Percentiles rank a stretch among this genome's conserved stretches.
phyloP scores from a whole-genome alignment of 2,113 vertebrate species.

The Athene cunicularia region DNA sequence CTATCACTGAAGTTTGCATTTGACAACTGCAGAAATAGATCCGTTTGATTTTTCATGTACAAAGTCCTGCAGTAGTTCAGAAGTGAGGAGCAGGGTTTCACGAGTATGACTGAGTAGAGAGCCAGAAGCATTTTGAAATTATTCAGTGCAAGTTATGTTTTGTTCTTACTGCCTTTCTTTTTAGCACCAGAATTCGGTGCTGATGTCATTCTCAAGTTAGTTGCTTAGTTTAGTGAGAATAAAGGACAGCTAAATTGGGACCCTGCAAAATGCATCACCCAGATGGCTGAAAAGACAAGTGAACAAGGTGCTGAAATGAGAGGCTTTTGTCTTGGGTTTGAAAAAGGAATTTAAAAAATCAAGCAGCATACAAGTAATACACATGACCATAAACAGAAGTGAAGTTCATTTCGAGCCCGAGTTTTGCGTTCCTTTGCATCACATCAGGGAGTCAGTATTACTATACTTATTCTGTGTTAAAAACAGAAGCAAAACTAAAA shows the following conservation, averaged over 20 bases:
- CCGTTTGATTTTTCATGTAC: neutral
- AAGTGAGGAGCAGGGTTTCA: neutral
- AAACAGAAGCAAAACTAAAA: neutral
- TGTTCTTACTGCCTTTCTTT: slow-evolving; percentile 37
- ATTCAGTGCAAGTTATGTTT: neutral
- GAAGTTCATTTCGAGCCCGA: neutral
- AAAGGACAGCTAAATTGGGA: slow-evolving; percentile 51
- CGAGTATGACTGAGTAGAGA: neutral
- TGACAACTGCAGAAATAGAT: neutral
- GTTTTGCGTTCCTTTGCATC: neutral
- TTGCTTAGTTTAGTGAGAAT: slow-evolving; percentile 29
- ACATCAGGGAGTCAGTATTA: neutral
- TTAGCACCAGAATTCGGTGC: neutral
- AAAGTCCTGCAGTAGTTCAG: neutral
- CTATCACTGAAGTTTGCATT: neutral
- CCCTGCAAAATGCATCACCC: slow-evolving; percentile 25
- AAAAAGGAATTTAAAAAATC: neutral
- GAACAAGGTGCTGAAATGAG: slow-evolving; percentile 36
- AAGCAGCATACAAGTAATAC: neutral
- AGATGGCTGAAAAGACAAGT: slow-evolving; percentile 34
- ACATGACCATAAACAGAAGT: neutral
- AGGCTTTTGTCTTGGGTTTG: slow-evolving; percentile 32
- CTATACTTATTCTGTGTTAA: neutral
- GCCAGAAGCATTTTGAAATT: neutral
- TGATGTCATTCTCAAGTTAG: slow-evolving; percentile 29